A percentile compares a stretch with the other conserved stretches of the same genome.
Conservation (phyloP, 2,113 vertebrate species). For the Uria lomvia region DNA sequence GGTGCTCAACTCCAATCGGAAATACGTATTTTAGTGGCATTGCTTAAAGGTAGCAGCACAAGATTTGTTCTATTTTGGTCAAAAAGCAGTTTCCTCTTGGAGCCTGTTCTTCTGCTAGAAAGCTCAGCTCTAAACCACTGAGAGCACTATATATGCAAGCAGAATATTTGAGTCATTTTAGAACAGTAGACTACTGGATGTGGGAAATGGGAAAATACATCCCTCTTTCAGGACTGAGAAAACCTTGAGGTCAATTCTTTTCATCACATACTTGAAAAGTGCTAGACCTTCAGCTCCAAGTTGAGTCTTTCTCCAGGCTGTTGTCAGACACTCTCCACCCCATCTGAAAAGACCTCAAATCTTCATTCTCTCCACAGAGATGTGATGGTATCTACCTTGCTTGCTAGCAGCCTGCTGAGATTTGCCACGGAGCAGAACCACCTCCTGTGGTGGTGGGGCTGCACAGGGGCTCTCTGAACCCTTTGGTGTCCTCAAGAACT, state of each 20-base stretch:
- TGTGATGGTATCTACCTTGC: background rate
- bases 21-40: background rate
- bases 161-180: background rate
- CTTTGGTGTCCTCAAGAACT: background rate
- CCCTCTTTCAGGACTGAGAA: background rate
- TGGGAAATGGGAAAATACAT: fast-evolving
- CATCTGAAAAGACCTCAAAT: background rate
- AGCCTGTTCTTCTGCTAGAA: background rate
- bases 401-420: background rate
- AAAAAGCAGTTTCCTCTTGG: background rate
- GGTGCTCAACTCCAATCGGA: background rate
- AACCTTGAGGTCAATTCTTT: background rate
- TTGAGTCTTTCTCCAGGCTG: background rate
- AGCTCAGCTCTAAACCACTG: background rate
- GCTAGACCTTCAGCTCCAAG: background rate
- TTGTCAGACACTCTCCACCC: background rate
- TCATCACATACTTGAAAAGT: background rate
- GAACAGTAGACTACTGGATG: background rate
- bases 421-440: background rate
- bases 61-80: background rate
- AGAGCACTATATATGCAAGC: background rate
- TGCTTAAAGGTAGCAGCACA: background rate
- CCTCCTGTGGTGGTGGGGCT: background rate
- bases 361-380: background rate
- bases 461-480: background rate